Evolutionary conservation across 92 coral and sea anemone species (phyloP).

Genomic region (Bergia puertoricense): DNA sequence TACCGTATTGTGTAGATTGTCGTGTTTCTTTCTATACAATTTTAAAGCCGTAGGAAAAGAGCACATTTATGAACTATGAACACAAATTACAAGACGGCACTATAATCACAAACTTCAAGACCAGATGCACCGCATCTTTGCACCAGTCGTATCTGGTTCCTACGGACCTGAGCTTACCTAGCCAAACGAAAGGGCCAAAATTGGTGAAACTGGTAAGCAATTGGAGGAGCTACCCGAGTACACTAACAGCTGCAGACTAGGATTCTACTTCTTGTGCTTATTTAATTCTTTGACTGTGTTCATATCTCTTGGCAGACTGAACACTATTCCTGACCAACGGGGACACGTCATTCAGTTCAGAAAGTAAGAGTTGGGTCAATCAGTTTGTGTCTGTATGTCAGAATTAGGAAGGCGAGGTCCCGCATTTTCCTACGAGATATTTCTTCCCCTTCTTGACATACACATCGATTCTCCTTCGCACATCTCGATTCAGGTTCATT

Average conservation of each 20-base stretch:
- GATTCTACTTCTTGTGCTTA: not conserved
- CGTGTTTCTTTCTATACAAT: no score
- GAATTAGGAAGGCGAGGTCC: not conserved
- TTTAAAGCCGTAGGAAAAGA: no score
- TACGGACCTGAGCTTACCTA: not conserved
- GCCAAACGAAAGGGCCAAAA: no score
- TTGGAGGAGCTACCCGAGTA: not conserved
- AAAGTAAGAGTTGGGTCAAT: not conserved
- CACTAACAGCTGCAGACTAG: not conserved
- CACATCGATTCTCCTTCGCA: not conserved
- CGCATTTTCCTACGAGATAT: conserved; percentile 24
- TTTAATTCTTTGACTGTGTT: not conserved
- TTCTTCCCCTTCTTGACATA: conserved; percentile 17
- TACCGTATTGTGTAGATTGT: not conserved
- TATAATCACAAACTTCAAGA: not conserved
- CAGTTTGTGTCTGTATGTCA: not conserved
- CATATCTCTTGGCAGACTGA: not conserved
- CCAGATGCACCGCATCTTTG: not conserved
- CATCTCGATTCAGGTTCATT: conserved; percentile 2
- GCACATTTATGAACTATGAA: not conserved
- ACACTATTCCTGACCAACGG: not conserved
- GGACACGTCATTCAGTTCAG: not conserved
- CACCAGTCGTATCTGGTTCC: not conserved
- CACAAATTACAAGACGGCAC: not conserved
- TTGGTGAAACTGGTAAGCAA: not conserved